Percentiles rank a stretch among this genome's conserved stretches.
Evolutionary conservation across 2,113 vertebrate genomes (phyloP).

Genomic region (Heptranchias perlo): DNA sequence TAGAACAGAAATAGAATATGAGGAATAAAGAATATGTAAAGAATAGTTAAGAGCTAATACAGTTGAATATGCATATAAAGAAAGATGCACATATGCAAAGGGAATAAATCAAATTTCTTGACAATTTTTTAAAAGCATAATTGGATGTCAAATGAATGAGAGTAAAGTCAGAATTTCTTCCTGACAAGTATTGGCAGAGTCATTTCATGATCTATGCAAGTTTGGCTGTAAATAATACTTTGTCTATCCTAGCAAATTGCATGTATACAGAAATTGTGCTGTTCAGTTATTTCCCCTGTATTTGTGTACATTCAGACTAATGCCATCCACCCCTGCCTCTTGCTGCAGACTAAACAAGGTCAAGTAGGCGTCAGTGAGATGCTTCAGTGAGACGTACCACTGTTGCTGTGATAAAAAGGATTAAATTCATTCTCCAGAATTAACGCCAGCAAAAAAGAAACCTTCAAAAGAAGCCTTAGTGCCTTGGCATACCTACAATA

Average conservation of each 20-base stretch:
- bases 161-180: not conserved
- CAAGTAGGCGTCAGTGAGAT: constrained; percentile 35
- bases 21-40: not conserved
- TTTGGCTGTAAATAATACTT: not conserved
- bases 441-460: not conserved
- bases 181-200: not conserved
- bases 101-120: not conserved
- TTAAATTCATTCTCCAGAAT: not conserved
- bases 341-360: constrained; percentile 35
- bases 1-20: not conserved
- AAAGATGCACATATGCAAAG: not conserved
- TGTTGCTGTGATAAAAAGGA: constrained; percentile 10
- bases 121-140: not conserved
- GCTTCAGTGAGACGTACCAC: not conserved
- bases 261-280: not conserved
- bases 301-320: not conserved
- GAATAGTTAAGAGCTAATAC: not conserved
- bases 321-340: constrained; percentile 17
- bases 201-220: not conserved
- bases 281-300: constrained; percentile 25
- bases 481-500: not conserved
- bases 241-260: not conserved
- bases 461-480: not conserved
- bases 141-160: not conserved
- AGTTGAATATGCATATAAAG: not conserved